These are phyloP conservation scores for Hypolimnas misippus DNA, from an alignment of 2,888 invertebrate species.

Conservation along the genomic window DNA sequence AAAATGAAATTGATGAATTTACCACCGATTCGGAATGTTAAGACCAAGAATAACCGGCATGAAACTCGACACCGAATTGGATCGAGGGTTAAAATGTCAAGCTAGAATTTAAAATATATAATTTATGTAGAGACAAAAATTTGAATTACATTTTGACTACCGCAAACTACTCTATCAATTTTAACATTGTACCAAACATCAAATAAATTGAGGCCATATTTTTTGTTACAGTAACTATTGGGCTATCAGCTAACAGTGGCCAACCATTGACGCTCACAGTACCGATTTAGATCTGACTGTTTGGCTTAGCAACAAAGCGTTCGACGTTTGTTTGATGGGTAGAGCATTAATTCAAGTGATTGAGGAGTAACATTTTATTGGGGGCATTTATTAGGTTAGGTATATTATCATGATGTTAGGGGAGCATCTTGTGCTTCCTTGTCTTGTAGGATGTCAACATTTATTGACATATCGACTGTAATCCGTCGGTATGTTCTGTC, in stretches of 20 bases:
- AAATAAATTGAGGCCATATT: slow-evolving; percentile 67
- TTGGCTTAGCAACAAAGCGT: slow-evolving; percentile 48
- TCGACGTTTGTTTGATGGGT: slow-evolving; percentile 47
- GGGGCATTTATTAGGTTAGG: not conserved
- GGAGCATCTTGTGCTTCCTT: not conserved
- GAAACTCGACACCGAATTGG: no score
- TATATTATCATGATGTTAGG: not conserved
- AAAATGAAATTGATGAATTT: no score
- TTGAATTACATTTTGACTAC: no score
- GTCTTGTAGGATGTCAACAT: no score
- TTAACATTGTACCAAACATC: slow-evolving; percentile 45
- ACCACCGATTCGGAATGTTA: no score
- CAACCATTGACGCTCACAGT: slow-evolving; percentile 52
- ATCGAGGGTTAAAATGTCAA: no score
- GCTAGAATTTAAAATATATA: no score
- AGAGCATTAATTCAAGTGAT: slow-evolving; percentile 48
- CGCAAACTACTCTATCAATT: no score
- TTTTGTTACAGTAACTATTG: slow-evolving; percentile 58
- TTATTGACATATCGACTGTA: no score
- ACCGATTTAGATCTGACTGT: slow-evolving; percentile 53
- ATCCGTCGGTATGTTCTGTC: no score
- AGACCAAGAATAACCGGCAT: no score
- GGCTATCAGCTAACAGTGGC: slow-evolving; percentile 55
- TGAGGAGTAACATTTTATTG: slow-evolving; percentile 6
- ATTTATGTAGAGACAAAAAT: no score